Evolutionary conservation across 2,888 invertebrate genomes (phyloP).

Genomic region (Drosophila mulleri): DNA sequence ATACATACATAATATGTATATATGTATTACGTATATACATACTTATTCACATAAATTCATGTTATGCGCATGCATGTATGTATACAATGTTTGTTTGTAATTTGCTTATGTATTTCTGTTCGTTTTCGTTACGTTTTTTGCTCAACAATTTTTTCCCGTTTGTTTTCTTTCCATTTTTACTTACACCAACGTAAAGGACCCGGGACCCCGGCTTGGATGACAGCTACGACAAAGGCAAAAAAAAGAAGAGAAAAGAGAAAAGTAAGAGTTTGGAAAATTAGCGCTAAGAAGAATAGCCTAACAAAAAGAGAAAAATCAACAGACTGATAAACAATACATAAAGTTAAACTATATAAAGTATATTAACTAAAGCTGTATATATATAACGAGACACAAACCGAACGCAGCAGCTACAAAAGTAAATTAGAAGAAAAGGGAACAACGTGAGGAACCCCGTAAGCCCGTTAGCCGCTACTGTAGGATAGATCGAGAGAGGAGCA

Average conservation of each 20-base stretch:
- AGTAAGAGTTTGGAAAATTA: slow-evolving; percentile 73
- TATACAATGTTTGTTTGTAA: slow-evolving; percentile 1
- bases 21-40: too few relatives aligned
- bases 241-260: slow-evolving; percentile 25
- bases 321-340: slow-evolving; percentile 85
- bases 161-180: slow-evolving; percentile 36
- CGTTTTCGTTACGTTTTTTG: slow-evolving; percentile 23
- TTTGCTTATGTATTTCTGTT: slow-evolving; percentile 13
- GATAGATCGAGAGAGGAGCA: slow-evolving; percentile 22
- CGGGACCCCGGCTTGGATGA: slow-evolving; percentile 53
- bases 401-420: slow-evolving; percentile 35
- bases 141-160: slow-evolving; percentile 38
- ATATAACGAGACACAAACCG: slow-evolving; percentile 61
- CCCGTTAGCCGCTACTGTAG: slow-evolving; percentile 39
- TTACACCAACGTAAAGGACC: slow-evolving; percentile 45
- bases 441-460: slow-evolving; percentile 30
- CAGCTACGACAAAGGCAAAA: slow-evolving; percentile 53
- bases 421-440: slow-evolving; percentile 7
- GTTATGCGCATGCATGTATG: slow-evolving; percentile 5
- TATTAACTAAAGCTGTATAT: slow-evolving; percentile 80
- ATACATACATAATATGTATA: too few relatives aligned
- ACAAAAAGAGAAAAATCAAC: slow-evolving; percentile 83
- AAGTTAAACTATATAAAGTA: slow-evolving; percentile 77
- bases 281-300: slow-evolving; percentile 74
- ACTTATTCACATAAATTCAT: slow-evolving; percentile 3